Conservation (phyloP, 2,888 invertebrate species). For the Meteorus colon region DNA sequence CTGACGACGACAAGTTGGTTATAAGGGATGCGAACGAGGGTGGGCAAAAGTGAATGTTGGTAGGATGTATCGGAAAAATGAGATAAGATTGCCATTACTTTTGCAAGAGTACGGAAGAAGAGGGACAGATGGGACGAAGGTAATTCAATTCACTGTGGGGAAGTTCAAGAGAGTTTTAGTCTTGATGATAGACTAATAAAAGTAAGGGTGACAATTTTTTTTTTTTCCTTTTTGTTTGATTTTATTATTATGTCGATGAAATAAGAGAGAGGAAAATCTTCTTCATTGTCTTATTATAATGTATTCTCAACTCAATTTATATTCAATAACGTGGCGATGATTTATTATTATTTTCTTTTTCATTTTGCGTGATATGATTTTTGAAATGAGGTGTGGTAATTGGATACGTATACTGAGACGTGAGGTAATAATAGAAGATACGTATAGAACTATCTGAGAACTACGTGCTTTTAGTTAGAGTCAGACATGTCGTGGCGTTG, state of each 20-base stretch:
- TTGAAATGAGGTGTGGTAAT: not conserved
- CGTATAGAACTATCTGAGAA: not conserved
- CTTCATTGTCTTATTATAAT: not conserved
- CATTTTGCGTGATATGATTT: not conserved
- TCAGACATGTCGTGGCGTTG: slow-evolving; percentile 4
- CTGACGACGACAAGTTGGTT: not conserved
- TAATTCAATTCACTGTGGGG: slow-evolving; percentile 18
- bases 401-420: not conserved
- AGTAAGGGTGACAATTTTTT: slow-evolving; percentile 3
- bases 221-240: not conserved
- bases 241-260: not conserved
- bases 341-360: not conserved
- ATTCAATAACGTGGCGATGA: not conserved
- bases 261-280: not conserved
- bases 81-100: slow-evolving; percentile 21
- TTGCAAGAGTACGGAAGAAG: not conserved
- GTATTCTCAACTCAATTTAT: not conserved
- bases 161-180: not conserved
- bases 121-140: not conserved
- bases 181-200: slow-evolving; percentile 19
- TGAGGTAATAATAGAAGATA: not conserved
- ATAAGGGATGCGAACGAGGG: not conserved
- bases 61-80: slow-evolving; percentile 24
- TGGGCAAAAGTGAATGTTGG: slow-evolving; percentile 10
- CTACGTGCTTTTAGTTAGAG: not conserved